phyloP scores from a whole-genome alignment of 2,797 vertebrate genomes.

The Lagodon rhomboides region DNA sequence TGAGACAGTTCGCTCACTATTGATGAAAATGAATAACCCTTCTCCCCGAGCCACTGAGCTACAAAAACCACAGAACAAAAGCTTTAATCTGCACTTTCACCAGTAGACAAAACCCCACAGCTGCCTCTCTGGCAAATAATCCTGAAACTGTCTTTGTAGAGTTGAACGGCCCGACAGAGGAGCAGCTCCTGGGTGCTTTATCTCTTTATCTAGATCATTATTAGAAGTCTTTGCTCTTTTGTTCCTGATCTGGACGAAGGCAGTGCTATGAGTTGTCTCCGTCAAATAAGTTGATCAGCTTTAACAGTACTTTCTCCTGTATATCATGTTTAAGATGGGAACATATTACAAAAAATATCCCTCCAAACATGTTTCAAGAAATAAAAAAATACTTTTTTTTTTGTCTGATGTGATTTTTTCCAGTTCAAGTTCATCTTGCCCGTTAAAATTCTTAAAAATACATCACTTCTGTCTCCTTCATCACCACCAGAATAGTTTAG shows the following conservation, averaged over 20 bases:
- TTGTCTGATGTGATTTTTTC: not conserved
- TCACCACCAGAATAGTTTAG: too few relatives aligned
- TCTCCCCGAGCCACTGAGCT: slow-evolving; percentile 48
- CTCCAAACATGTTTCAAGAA: not conserved
- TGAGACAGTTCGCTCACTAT: slow-evolving; percentile 21
- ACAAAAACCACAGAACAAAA: slow-evolving; percentile 69
- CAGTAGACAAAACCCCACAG: slow-evolving; percentile 44
- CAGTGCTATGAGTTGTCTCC: not conserved
- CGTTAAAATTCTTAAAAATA: not conserved
- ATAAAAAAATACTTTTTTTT: not conserved
- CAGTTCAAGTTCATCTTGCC: not conserved
- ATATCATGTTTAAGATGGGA: not conserved
- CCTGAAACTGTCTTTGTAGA: slow-evolving; percentile 46
- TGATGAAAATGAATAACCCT: slow-evolving; percentile 37
- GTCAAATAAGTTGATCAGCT: not conserved
- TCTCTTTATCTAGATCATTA: not conserved
- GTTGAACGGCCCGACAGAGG: slow-evolving; percentile 18
- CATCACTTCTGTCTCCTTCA: not conserved
- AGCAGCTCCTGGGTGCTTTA: slow-evolving; percentile 8
- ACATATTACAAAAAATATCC: not conserved
- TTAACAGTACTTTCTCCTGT: not conserved
- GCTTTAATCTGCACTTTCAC: slow-evolving; percentile 68
- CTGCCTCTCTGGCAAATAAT: slow-evolving; percentile 55
- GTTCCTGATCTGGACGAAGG: not conserved
- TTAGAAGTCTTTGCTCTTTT: not conserved